A percentile compares a stretch with the other conserved stretches of the same genome.
Evolutionary conservation across 2,888 invertebrate genomes (phyloP).

Genomic region (Notocelia uddmanniana): DNA sequence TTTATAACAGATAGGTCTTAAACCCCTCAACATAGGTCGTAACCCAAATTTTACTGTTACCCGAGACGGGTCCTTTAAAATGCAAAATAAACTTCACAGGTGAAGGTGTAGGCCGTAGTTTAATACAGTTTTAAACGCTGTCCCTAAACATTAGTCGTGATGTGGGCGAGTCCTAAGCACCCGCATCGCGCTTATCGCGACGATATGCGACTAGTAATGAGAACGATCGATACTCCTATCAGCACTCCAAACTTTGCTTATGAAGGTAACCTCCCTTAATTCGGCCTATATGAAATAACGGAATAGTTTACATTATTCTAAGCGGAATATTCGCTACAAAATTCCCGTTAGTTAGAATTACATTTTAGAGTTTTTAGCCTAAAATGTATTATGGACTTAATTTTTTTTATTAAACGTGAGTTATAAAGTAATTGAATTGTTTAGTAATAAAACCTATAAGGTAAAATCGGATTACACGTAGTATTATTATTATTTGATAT

Average conservation of each 20-base stretch:
- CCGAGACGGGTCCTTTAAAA: neutral
- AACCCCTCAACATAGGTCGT: neutral
- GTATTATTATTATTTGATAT: too few relatives aligned
- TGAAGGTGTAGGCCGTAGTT: slow-evolving; percentile 21
- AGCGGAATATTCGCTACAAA: neutral
- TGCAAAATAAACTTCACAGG: slow-evolving; percentile 11
- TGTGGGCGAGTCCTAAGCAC: slow-evolving; percentile 63
- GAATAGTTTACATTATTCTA: slow-evolving; percentile 21
- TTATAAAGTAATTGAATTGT: too few relatives aligned
- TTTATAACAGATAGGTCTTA: neutral
- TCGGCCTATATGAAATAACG: slow-evolving; percentile 39
- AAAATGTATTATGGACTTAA: too few relatives aligned
- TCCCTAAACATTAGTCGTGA: slow-evolving; percentile 46
- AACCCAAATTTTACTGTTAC: neutral
- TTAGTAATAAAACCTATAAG: too few relatives aligned
- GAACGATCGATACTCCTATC: slow-evolving; percentile 71
- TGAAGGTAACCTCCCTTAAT: slow-evolving; percentile 54
- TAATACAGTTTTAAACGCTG: slow-evolving; percentile 37
- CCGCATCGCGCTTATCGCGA: slow-evolving; percentile 74
- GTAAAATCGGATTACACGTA: too few relatives aligned
- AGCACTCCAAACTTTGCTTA: slow-evolving; percentile 79
- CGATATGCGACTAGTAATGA: slow-evolving; percentile 77
- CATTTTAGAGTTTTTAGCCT: too few relatives aligned
- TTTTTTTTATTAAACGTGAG: too few relatives aligned
- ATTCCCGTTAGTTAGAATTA: too few relatives aligned